Conservation (phyloP, 2,113 vertebrate genomes). For the Corvus moneduloides region DNA sequence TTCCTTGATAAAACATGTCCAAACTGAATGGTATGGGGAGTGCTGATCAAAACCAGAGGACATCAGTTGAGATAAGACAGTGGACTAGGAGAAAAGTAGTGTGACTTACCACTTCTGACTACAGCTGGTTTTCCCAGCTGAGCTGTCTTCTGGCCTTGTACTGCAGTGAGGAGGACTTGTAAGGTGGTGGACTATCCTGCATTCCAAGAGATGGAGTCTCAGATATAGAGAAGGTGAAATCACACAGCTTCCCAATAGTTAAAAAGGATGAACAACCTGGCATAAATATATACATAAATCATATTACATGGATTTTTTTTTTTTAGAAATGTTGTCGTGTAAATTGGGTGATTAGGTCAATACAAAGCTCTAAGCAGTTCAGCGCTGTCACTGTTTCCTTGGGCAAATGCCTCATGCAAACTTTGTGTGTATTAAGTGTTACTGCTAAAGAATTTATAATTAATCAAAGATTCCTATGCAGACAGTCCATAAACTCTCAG, state of each 20-base stretch:
- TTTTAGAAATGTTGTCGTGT: background rate
- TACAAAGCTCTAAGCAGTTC: background rate
- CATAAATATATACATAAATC: background rate
- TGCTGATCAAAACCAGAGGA: background rate
- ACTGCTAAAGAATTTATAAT: background rate
- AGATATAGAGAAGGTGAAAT: background rate
- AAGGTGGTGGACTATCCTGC: background rate
- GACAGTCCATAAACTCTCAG: background rate
- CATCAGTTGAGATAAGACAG: background rate
- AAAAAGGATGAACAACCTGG: background rate
- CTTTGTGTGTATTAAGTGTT: background rate
- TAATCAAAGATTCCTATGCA: background rate
- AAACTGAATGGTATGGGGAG: background rate
- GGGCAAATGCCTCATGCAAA: background rate
- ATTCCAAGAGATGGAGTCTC: background rate
- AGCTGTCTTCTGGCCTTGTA: background rate
- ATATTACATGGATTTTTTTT: background rate
- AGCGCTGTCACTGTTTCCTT: background rate
- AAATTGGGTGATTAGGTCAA: background rate
- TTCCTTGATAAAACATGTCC: background rate
- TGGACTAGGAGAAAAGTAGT: background rate
- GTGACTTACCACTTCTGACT: background rate
- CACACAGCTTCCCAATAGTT: background rate
- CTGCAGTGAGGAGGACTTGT: background rate
- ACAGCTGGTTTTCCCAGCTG: background rate